Evolutionary conservation across 2,888 invertebrate species (phyloP), one percentile per base, ranked within the genome.

Genomic region (Catonia carolina): DNA sequence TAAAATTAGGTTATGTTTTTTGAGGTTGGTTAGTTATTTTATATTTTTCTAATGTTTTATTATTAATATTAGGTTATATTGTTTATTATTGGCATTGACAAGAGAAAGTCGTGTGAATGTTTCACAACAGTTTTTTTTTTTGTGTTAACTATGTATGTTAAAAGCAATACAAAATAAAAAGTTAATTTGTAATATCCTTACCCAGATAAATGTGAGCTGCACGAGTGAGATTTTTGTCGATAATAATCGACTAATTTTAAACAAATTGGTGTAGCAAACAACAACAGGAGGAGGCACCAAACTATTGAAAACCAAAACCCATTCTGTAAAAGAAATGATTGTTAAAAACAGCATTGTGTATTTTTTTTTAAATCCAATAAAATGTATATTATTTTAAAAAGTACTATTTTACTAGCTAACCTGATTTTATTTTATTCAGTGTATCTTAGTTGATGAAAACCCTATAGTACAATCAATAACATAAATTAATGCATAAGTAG

Each of bases 291-390:
- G 47, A 69, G 78, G 69, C 73, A 83, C 12, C 81, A 66, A 17
- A 83, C 74, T 2, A 80, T 79, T 56, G 81, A 79, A 55, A 85
- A 79, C 85, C 85, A 86, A 72, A 84, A 79, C 5, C 83, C 85
- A 64, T 86, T 83, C 82, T 82, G 71, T 45, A 62, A 61, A 59
- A 59, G 48, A 45, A 60, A 59, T 47, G n/a, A n/a, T 15, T 6
- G 20, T 18, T 36, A 14, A 33, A 52, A 31, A 42, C 10, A 37
- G 7, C 15, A 17, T 39, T 17, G n/a, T 17, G 18, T 18, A 7
- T 14, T 42, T 6, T 17, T 22, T 42, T n/a, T 42, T 20, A 15
- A 2, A 39, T 39, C n/a, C n/a, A n/a, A n/a, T n/a, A n/a, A n/a
- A n/a, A n/a, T n/a, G n/a, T n/a, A n/a, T n/a, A n/a, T n/a, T n/a